A percentile compares a stretch with the other conserved stretches of the same genome.
Evolutionary conservation across 2,888 invertebrate species (phyloP).

Genomic region (Margaritifera margaritifera): DNA sequence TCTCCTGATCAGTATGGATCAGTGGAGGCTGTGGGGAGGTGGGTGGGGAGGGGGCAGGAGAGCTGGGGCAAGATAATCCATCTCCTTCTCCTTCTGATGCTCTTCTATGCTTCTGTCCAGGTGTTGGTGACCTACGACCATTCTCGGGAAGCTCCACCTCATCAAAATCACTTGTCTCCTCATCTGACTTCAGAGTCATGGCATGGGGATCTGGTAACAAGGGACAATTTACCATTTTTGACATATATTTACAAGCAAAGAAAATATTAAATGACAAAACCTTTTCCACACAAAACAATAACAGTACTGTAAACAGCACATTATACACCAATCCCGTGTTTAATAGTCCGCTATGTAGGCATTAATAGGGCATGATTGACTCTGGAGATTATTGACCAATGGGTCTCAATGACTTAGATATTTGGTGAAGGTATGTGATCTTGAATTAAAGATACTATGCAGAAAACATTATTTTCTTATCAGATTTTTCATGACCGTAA

Average conservation of each 20-base stretch:
- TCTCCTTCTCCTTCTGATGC: neutral
- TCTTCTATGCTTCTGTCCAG: conserved; percentile 4
- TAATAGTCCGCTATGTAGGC: no score
- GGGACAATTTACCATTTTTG: neutral
- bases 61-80: conserved; percentile 4
- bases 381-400: no score
- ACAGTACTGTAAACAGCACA: no score
- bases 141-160: conserved; percentile 50
- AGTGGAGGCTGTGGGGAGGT: conserved; percentile 2
- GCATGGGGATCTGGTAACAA: conserved; percentile 4
- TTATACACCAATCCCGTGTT: no score
- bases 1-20: conserved; percentile 3
- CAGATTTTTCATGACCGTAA: no score
- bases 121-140: conserved; percentile 28
- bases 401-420: no score
- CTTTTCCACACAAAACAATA: no score
- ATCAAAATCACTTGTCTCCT: conserved; percentile 56
- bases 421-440: no score
- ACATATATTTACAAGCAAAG: neutral
- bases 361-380: no score
- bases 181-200: conserved; percentile 34
- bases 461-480: no score
- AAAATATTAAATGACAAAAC: no score
- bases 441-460: no score
- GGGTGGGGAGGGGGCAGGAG: neutral